Conservation (phyloP, 2,797 vertebrate genomes). For the Carduelis carduelis region DNA sequence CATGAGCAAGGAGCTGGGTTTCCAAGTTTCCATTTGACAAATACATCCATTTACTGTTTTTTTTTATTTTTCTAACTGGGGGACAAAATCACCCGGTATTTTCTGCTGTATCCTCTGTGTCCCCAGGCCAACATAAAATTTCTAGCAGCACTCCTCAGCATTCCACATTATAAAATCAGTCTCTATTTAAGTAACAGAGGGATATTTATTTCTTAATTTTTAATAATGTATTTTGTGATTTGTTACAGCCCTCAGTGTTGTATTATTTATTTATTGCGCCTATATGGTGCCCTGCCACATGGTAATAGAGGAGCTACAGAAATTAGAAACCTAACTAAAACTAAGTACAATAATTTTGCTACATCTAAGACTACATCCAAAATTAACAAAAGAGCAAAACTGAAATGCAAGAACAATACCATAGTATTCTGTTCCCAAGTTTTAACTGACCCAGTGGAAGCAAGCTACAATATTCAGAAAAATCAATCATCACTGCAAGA, state of each 20-base stretch:
- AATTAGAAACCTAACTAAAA: slow-evolving; percentile 74
- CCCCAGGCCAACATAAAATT: slow-evolving; percentile 61
- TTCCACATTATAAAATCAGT: slow-evolving; percentile 74
- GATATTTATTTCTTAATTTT: slow-evolving; percentile 78
- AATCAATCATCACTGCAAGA: neutral
- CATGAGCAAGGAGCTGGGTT: slow-evolving; percentile 20
- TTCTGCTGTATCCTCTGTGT: slow-evolving; percentile 1
- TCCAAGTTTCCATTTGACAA: slow-evolving; percentile 54
- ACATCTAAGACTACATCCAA: slow-evolving; percentile 47
- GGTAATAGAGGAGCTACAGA: slow-evolving; percentile 66
- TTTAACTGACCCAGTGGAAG: neutral
- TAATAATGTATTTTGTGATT: slow-evolving; percentile 77
- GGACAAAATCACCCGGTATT: slow-evolving; percentile 50
- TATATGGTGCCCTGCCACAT: slow-evolving; percentile 64
- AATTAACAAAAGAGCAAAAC: slow-evolving; percentile 70
- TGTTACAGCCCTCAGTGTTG: slow-evolving; percentile 64
- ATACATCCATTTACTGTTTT: slow-evolving; percentile 14
- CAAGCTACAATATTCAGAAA: neutral
- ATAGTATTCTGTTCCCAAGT: neutral
- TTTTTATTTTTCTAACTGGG: neutral
- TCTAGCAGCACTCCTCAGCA: slow-evolving; percentile 59
- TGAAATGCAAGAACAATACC: slow-evolving; percentile 45
- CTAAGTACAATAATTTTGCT: slow-evolving; percentile 63
- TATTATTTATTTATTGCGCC: slow-evolving; percentile 77
- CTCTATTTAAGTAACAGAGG: slow-evolving; percentile 70